These are phyloP conservation scores for Acronicta psi DNA, from an alignment of 2,888 invertebrate species.

Conservation along the genomic window DNA sequence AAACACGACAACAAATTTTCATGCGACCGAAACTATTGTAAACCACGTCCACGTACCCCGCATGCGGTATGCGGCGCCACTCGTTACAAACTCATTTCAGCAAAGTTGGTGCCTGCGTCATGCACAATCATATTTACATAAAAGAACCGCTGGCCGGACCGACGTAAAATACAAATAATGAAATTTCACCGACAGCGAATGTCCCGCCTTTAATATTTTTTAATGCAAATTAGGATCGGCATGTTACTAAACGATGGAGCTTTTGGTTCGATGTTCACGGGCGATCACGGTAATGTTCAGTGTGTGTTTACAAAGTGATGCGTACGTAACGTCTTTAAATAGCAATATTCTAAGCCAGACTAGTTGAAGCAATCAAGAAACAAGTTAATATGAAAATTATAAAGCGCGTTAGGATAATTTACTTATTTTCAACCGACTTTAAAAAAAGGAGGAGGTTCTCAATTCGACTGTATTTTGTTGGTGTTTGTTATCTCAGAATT, in stretches of 20 bases:
- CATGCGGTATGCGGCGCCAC: constrained; percentile 54
- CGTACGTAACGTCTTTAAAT: too few species aligned
- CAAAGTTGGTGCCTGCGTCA: constrained; percentile 64
- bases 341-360: too few species aligned
- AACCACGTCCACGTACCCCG: constrained; percentile 47
- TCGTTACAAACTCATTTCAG: constrained; percentile 73
- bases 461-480: too few species aligned
- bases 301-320: too few species aligned
- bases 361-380: too few species aligned
- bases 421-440: too few species aligned
- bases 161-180: constrained; percentile 64
- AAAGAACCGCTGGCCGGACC: constrained; percentile 56
- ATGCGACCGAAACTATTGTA: constrained; percentile 40
- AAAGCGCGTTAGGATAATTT: too few species aligned
- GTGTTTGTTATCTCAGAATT: too few species aligned
- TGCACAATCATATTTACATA: constrained; percentile 69
- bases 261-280: constrained; percentile 16
- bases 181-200: constrained; percentile 52
- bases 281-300: neutral
- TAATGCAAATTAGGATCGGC: constrained; percentile 42
- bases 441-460: too few species aligned
- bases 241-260: constrained; percentile 24
- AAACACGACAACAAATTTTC: constrained; percentile 30
- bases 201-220: constrained; percentile 48
- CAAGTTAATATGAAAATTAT: too few species aligned